A percentile compares a stretch with the other conserved stretches of the same genome.
phyloP scores from a whole-genome alignment of 2,888 invertebrate genomes.

The Sicus ferrugineus region DNA sequence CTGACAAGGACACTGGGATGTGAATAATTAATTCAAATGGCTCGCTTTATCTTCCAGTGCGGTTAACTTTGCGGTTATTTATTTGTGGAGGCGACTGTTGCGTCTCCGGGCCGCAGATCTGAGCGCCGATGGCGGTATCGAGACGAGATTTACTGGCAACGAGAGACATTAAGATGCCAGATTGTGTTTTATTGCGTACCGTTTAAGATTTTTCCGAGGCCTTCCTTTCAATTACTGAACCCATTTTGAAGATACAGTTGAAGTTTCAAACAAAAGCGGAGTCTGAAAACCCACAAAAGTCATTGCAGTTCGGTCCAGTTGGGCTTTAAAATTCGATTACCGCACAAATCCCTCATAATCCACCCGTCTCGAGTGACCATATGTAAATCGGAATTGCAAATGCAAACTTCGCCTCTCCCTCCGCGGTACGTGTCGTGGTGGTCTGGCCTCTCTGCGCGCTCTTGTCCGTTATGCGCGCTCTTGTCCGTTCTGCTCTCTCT shows the following conservation, averaged over 20 bases:
- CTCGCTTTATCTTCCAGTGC: slow-evolving; percentile 35
- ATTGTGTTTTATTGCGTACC: slow-evolving; percentile 22
- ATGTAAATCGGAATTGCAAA: slow-evolving; percentile 36
- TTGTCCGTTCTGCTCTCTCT: too few relatives aligned
- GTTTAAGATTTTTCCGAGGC: slow-evolving; percentile 3
- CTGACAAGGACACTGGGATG: slow-evolving; percentile 42
- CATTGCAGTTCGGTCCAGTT: too few relatives aligned
- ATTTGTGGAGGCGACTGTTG: slow-evolving; percentile 29
- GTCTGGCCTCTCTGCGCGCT: not conserved
- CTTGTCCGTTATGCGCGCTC: too few relatives aligned
- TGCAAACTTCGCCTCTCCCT: slow-evolving; percentile 4
- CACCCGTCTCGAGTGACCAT: slow-evolving; percentile 28
- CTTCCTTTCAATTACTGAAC: too few relatives aligned
- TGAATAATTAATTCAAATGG: slow-evolving; percentile 50
- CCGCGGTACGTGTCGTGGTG: too few relatives aligned
- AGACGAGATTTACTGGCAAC: slow-evolving; percentile 28
- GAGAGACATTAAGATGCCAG: slow-evolving; percentile 27
- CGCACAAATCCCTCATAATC: slow-evolving; percentile 16
- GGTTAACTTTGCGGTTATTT: slow-evolving; percentile 32
- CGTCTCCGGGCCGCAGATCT: slow-evolving; percentile 2
- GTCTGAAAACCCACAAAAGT: too few relatives aligned
- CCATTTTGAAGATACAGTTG: too few relatives aligned
- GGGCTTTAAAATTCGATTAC: slow-evolving; percentile 10
- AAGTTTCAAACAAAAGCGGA: too few relatives aligned
- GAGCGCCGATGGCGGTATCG: not conserved